Conservation (phyloP, 2,888 invertebrate genomes). For the Biston betularia region DNA sequence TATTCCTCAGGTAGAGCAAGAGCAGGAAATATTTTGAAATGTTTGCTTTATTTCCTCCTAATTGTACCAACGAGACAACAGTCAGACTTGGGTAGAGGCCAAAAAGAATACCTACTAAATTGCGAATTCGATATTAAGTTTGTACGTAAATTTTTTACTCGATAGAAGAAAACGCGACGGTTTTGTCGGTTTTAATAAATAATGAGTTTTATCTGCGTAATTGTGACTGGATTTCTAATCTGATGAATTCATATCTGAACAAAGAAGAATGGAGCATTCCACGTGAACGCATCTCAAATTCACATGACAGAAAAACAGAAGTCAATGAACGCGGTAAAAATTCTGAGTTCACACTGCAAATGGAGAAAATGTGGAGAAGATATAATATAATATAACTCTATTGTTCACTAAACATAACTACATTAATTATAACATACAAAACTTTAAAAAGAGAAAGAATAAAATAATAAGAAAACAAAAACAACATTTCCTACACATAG, state of each 20-base stretch:
- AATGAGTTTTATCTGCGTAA: neutral
- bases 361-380: neutral
- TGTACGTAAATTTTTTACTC: constrained; percentile 51
- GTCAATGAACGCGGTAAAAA: neutral
- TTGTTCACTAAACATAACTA: too few relatives aligned
- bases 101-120: constrained; percentile 61
- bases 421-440: too few relatives aligned
- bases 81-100: constrained; percentile 69
- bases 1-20: constrained; percentile 15
- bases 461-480: too few relatives aligned
- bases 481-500: too few relatives aligned
- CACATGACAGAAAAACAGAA: neutral
- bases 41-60: constrained; percentile 55
- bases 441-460: too few relatives aligned
- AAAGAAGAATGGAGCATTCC: neutral
- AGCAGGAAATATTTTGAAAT: constrained; percentile 57
- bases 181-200: neutral
- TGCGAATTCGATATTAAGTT: constrained; percentile 46
- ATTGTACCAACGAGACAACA: constrained; percentile 63
- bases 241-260: neutral
- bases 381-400: too few relatives aligned
- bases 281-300: neutral
- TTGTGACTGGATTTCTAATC: neutral
- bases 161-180: constrained; percentile 47
- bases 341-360: neutral